Evolutionary conservation across 2,113 vertebrate genomes (phyloP), one percentile per base, ranked within the genome.

Genomic region (Cygnus buccinator): DNA sequence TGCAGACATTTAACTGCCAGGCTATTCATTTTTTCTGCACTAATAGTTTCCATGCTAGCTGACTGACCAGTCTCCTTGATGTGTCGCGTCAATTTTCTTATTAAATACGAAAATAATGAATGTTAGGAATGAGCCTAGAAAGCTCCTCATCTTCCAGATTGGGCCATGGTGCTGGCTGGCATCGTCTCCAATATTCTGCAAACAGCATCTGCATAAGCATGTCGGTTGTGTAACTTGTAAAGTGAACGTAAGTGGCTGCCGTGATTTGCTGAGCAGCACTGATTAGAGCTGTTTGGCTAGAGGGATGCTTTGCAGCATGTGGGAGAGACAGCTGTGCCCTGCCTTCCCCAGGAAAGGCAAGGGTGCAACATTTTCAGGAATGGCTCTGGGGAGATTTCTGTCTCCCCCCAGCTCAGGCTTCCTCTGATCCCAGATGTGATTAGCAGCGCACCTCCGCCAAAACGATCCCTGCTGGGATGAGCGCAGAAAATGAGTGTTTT

Each of bases 31-130:
- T 94, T 63, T 85, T 72, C 84, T 90, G 63, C 62, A 7, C 74
- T 96, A 92, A 93, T 85, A 93, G 59, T 96, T 96, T 96, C 93
- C 93, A 94, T 84, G 11, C 73, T 83, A 89, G 35, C 81, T 91
- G 68, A 72, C 77, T 84, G 90, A 94, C 93, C 89, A 70, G 55
- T 75, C 81, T 95, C 67, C 70, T 55, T 52, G 62, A 88, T 46
- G 77, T 89, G 81, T 76, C 1, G 0, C 2, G 1, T 94, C 63
- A 74, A 52, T 95, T 96, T 91, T 89, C 87, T 79, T 96, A 97
- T 89, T 96, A 96, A 94, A 93, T 62, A 82, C 1, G 4, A 96
- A 95, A 95, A 95, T 94, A 94, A 94, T 83, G 66, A 91, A 80
- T 55, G 73, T 57, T 67, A 88, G 35, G 48, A 95, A 91, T 58